phyloP scores from a whole-genome alignment of 2,113 vertebrate genomes.

The Tylochromis polylepis region DNA sequence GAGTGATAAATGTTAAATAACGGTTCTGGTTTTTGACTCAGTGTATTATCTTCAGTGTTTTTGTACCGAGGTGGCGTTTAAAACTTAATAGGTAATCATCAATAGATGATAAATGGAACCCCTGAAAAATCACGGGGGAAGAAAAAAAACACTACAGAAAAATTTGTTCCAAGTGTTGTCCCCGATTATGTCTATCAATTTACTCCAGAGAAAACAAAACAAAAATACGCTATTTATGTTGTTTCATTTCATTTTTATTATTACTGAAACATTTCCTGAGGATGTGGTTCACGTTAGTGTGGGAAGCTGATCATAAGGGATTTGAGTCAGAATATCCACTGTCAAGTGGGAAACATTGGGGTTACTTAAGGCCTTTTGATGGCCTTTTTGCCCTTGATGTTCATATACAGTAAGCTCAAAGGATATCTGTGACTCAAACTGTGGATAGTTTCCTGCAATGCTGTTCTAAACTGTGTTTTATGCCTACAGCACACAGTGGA shows the following conservation, averaged over 20 bases:
- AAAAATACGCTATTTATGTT: conserved; percentile 16
- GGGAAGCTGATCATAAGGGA: conserved; percentile 18
- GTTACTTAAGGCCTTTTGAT: not conserved
- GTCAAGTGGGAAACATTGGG: not conserved
- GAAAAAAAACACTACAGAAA: not conserved
- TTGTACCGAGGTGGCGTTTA: not conserved
- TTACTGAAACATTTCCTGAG: conserved; percentile 42
- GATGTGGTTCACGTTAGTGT: conserved; percentile 15
- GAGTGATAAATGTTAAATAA: not conserved
- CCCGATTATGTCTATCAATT: not conserved
- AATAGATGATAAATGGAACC: not conserved
- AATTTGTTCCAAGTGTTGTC: conserved; percentile 50
- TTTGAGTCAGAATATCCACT: conserved; percentile 7
- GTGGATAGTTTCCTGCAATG: not conserved
- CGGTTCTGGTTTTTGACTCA: not conserved
- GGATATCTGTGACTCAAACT: not conserved
- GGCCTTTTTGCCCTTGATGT: not conserved
- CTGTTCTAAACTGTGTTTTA: not conserved
- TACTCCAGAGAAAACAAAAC: not conserved
- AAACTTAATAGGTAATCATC: not conserved
- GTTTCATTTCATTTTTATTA: conserved; percentile 16
- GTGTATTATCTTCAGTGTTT: not conserved
- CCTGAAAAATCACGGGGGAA: not conserved
- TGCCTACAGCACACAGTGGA: not conserved
- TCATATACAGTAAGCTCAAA: not conserved